These are phyloP conservation scores for Mechanitis messenoides DNA, from an alignment of 2,888 invertebrate genomes.

Conservation along the genomic window DNA sequence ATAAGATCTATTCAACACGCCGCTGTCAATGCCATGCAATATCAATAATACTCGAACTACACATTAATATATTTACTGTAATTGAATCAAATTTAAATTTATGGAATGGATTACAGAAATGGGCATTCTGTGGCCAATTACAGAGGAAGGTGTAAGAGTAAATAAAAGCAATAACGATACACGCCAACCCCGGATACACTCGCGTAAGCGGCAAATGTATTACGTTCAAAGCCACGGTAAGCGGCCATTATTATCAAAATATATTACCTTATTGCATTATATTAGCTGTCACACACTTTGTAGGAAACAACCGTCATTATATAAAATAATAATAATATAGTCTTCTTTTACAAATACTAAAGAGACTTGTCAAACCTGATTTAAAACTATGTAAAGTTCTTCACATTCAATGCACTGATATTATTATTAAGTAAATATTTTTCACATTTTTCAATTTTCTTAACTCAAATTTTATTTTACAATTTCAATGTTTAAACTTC, in stretches of 20 bases:
- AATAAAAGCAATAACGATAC: neutral
- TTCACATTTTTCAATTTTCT: too few relatives aligned
- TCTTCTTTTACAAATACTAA: too few relatives aligned
- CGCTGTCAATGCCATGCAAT: too few relatives aligned
- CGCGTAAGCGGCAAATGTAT: slow-evolving; percentile 2
- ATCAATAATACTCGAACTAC: too few relatives aligned
- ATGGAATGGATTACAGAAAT: slow-evolving; percentile 3
- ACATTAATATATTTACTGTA: neutral
- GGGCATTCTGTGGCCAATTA: slow-evolving; percentile 1
- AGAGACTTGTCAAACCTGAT: too few relatives aligned
- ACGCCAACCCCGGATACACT: neutral
- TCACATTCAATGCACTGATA: too few relatives aligned
- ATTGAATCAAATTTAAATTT: slow-evolving; percentile 1
- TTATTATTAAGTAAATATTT: too few relatives aligned
- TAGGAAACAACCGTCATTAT: slow-evolving; percentile 9
- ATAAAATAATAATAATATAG: too few relatives aligned
- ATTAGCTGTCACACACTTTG: slow-evolving; percentile 1
- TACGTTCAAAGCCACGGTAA: slow-evolving; percentile 1
- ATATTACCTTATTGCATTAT: slow-evolving; percentile 1
- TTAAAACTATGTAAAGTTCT: too few relatives aligned
- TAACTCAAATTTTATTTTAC: too few relatives aligned
- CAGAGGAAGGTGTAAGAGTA: slow-evolving; percentile 2
- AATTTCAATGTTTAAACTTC: too few relatives aligned
- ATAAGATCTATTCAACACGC: too few relatives aligned
- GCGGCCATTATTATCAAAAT: neutral